Percentiles rank a stretch among this genome's conserved stretches.
Conservation (phyloP, 1,140 invertebrate species). For the Leptoteleia sp. region DNA sequence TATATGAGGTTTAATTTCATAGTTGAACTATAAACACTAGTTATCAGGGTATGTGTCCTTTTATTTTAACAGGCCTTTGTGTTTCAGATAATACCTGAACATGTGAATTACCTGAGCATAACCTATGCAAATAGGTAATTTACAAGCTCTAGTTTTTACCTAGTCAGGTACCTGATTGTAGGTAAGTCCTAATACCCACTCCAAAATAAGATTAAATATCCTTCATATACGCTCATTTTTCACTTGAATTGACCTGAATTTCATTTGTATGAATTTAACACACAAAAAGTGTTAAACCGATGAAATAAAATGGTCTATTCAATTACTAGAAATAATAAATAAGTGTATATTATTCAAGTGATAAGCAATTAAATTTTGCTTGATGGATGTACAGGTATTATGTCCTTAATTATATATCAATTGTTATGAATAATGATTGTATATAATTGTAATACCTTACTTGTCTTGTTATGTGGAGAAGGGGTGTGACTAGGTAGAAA, state of each 20-base stretch:
- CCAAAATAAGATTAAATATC: conserved; percentile 44
- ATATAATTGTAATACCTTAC: conserved; percentile 44
- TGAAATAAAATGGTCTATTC: too few species aligned
- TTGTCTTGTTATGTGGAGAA: conserved; percentile 47
- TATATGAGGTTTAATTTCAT: too few species aligned
- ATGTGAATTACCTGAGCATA: conserved; percentile 37
- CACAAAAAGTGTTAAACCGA: too few species aligned
- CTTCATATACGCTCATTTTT: conserved; percentile 43
- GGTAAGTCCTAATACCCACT: conserved; percentile 45
- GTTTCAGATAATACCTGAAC: conserved; percentile 46
- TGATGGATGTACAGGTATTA: conserved; percentile 17
- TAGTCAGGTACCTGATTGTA: conserved; percentile 46
- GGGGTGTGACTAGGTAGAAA: conserved; percentile 44
- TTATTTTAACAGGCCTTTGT: conserved; percentile 39
- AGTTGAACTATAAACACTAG: too few species aligned
- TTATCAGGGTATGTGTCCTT: too few species aligned
- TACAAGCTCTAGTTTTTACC: conserved; percentile 58
- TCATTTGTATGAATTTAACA: neutral
- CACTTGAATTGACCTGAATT: neutral
- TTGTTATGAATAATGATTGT: conserved; percentile 40
- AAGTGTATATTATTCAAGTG: conserved; percentile 49
- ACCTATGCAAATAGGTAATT: conserved; percentile 48
- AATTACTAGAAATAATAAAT: conserved; percentile 38
- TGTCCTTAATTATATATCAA: conserved; percentile 27
- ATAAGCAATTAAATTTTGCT: conserved; percentile 7